Conservation (phyloP, 1,140 invertebrate genomes). For the Heliconius himera region DNA sequence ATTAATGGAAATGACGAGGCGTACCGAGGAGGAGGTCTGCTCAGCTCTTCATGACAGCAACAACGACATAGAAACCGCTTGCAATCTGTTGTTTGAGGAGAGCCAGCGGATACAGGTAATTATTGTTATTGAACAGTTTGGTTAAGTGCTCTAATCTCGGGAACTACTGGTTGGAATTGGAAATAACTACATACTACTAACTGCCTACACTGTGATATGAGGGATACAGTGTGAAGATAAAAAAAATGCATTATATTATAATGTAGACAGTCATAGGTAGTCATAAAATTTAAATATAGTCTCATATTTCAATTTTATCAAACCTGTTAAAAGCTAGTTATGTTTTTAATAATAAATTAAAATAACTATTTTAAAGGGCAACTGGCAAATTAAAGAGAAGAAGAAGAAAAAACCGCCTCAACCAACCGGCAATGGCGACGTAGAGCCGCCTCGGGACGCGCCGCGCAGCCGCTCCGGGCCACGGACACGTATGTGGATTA, state of each 20-base stretch:
- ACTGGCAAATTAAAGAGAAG: constrained; percentile 91
- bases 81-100: constrained; percentile 75
- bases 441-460: constrained; percentile 53
- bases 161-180: too few relatives aligned
- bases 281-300: too few relatives aligned
- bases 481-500: constrained; percentile 50
- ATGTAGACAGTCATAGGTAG: too few relatives aligned
- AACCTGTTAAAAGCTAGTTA: too few relatives aligned
- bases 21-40: constrained; percentile 91
- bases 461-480: constrained; percentile 68
- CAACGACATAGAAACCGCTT: constrained; percentile 88
- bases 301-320: too few relatives aligned
- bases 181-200: too few relatives aligned
- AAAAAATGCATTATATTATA: too few relatives aligned
- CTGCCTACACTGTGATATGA: too few relatives aligned
- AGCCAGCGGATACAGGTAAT: constrained; percentile 73
- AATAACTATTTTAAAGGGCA: constrained; percentile 78
- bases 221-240: too few relatives aligned
- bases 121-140: constrained; percentile 1
- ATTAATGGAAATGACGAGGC: constrained; percentile 90
- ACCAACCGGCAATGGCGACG: constrained; percentile 75
- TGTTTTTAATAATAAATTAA: too few relatives aligned
- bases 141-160: too few relatives aligned
- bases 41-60: constrained; percentile 92
- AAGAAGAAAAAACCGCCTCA: constrained; percentile 91